Conservation (phyloP, 2,797 vertebrate species). For the Emydoidea blandingii region DNA sequence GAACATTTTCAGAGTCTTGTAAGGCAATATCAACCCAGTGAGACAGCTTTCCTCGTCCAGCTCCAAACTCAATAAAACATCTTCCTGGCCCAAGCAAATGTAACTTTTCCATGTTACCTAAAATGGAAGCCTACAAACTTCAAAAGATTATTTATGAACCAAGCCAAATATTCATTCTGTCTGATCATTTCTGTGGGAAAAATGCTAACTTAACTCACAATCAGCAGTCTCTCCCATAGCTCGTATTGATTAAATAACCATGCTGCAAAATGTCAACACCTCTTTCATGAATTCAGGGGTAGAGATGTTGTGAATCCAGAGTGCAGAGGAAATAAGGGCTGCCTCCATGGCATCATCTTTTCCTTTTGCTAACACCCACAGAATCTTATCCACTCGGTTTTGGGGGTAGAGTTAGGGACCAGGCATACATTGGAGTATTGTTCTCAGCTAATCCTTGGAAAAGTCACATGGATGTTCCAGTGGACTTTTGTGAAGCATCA, state of each 20-base stretch:
- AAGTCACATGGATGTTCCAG: background rate
- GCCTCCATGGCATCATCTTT: background rate
- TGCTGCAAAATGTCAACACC: background rate
- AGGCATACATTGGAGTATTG: background rate
- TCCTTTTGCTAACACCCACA: background rate
- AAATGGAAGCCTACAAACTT: slow-evolving; percentile 90
- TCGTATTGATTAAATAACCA: background rate
- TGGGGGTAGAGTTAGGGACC: background rate
- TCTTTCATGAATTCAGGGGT: background rate
- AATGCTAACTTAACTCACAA: background rate
- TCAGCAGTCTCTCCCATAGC: background rate
- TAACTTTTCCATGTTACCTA: slow-evolving; percentile 92
- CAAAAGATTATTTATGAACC: slow-evolving; percentile 65
- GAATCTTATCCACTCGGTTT: background rate
- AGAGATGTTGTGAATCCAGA: background rate
- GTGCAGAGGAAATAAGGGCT: background rate
- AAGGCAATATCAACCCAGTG: slow-evolving; percentile 94
- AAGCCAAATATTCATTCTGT: slow-evolving; percentile 4
- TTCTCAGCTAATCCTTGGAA: background rate
- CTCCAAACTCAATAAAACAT: slow-evolving; percentile 96
- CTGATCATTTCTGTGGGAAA: slow-evolving; percentile 24
- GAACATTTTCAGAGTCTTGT: slow-evolving; percentile 82
- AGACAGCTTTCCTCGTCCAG: slow-evolving; percentile 95
- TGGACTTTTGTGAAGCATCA: background rate
- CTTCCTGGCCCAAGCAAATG: slow-evolving; percentile 87